Base-by-base conservation (phyloP, 2,888 invertebrate species). In the Orgyia antiqua region DNA sequence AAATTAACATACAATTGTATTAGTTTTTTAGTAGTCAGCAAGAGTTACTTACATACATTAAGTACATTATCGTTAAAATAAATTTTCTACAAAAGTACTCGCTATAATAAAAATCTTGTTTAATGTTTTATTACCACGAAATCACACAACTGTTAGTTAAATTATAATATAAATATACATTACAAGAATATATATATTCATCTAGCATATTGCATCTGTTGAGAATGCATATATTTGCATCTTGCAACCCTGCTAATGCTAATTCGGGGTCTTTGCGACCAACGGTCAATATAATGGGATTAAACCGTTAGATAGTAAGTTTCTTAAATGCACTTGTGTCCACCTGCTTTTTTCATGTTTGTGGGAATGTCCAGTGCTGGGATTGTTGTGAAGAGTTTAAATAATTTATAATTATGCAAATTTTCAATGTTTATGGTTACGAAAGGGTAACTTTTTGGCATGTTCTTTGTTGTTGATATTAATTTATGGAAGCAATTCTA, bases 391-490 rank as follows among this genome's bases (percentile, higher is more conserved):
- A 36, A 50, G 60, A 57, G 41, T 52, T 54, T 56, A 57, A 61
- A 67, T 78, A 75, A 82, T 71, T 70, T 65, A 76, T 55, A 60
- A 70, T 76, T 79, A 79, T 78, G 76, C 64, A 71, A 58, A 74
- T 74, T 44, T 34, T 37, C 23, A 42, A 33, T 47, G 57, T 51
- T 60, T 33, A 39, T 39, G 44, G 48, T 20, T 20, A 6, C 4
- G n/a, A n/a, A 37, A 38, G 54, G 52, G 45, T 45, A 29, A 28
- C 9, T 44, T 45, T 58, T 36, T 36, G 24, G 47, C 48, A 50
- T 60, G 24, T 44, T 42, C 53, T 60, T 26, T 36, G 37, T 29
- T 32, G 25, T 45, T 33, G 10, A 44, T 46, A 45, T 41, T 44
- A 44, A 45, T 45, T 50, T 52, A 49, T 59, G 61, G 64, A 50